Conservation (phyloP, 2,797 vertebrate genomes). For the Scarus forsteni region DNA sequence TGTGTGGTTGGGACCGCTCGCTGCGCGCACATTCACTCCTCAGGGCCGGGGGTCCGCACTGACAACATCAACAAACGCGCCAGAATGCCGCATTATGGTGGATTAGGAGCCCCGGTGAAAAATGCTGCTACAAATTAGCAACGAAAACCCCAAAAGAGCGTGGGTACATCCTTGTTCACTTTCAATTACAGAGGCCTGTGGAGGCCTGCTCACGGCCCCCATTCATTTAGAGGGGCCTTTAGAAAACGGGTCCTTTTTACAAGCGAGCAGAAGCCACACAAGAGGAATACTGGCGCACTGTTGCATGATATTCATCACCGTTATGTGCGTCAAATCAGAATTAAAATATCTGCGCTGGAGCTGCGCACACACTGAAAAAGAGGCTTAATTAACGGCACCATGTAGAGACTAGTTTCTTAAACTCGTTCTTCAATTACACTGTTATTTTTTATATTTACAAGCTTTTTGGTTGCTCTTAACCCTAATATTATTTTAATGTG, state of each 20-base stretch:
- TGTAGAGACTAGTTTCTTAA: not conserved
- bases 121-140: conserved; percentile 88
- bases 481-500: too few relatives aligned
- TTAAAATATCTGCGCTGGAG: conserved; percentile 37
- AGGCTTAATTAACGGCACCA: conserved; percentile 19
- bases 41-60: conserved; percentile 83
- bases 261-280: conserved; percentile 78
- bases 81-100: conserved; percentile 85
- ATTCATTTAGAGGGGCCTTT: conserved; percentile 81
- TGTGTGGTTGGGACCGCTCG: conserved; percentile 88
- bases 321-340: conserved; percentile 32
- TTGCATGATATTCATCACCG: conserved; percentile 71
- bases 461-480: too few relatives aligned
- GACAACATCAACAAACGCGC: conserved; percentile 91
- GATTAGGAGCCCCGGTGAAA: conserved; percentile 84
- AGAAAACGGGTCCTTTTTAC: conserved; percentile 80
- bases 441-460: not conserved
- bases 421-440: not conserved
- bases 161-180: conserved; percentile 83
- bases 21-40: conserved; percentile 85
- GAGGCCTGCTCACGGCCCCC: conserved; percentile 70
- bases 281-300: conserved; percentile 74
- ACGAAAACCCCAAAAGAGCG: conserved; percentile 83
- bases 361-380: conserved; percentile 28
- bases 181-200: conserved; percentile 84